These are phyloP conservation scores for Exaiptasia diaphana DNA, from an alignment of 64 coral and sea anemone species.

Conservation along the genomic window DNA sequence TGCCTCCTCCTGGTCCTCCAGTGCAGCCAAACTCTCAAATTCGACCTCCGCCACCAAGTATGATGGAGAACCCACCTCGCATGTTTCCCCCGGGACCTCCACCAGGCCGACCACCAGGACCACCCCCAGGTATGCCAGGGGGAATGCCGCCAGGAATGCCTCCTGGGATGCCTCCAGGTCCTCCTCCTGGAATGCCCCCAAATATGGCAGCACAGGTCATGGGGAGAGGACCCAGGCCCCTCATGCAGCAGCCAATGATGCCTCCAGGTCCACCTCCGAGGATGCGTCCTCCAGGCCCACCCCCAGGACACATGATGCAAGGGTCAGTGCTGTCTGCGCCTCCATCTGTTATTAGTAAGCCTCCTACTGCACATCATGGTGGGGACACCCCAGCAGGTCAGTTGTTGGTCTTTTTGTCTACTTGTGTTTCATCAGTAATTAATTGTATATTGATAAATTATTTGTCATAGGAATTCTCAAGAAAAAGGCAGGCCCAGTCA, in stretches of 20 bases:
- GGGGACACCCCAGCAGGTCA: slow-evolving; percentile 59
- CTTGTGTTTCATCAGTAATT: not conserved
- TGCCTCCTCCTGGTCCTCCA: slow-evolving; percentile 44
- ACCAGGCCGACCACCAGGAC: slow-evolving; percentile 76
- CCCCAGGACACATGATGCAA: slow-evolving; percentile 65
- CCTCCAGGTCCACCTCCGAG: slow-evolving; percentile 69
- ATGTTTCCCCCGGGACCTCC: slow-evolving; percentile 95
- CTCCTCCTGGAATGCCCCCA: slow-evolving; percentile 87
- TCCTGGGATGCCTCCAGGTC: slow-evolving; percentile 63
- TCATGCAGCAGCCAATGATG: slow-evolving; percentile 84
- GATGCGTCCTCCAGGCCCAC: slow-evolving; percentile 76
- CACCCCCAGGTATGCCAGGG: slow-evolving; percentile 55
- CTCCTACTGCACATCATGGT: slow-evolving; percentile 60
- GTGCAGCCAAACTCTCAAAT: slow-evolving; percentile 87
- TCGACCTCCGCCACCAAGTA: slow-evolving; percentile 67
- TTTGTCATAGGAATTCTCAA: slow-evolving; percentile 42
- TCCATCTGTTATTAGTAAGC: slow-evolving; percentile 93
- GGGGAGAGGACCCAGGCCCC: slow-evolving; percentile 76
- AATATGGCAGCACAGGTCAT: slow-evolving; percentile 67
- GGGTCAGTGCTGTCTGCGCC: slow-evolving; percentile 94
- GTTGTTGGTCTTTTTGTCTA: not conserved
- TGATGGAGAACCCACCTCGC: slow-evolving; percentile 45
- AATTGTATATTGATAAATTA: not conserved
- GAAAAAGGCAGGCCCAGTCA: slow-evolving; percentile 70
- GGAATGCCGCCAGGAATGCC: slow-evolving; percentile 56